Base-by-base conservation (phyloP, 2,888 invertebrate species). In the Reticulitermes lucifugus region DNA sequence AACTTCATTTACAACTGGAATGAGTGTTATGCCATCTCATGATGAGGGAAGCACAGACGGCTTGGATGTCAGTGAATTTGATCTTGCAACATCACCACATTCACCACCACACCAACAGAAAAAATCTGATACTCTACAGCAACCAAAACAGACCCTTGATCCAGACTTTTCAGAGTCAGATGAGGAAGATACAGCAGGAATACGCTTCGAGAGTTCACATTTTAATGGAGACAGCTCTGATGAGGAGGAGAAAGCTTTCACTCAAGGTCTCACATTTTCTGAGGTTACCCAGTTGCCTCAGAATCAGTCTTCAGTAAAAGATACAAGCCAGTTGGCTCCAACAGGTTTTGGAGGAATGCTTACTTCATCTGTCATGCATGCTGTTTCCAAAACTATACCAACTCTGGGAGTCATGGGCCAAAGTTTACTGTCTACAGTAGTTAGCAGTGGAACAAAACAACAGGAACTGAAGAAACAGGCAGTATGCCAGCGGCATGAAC, bases 181-280 rank as follows among this genome's bases (percentile, higher is more conserved):
- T 59, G 89, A 90, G 70, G 90, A 90, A 86, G 91, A 91, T 77
- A 90, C 87, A 90, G 89, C 84, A 86, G 90, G 89, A 65, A 91
- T 91, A 25, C 89, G 89, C 85, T 91, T 91, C 86, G 91, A 91
- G 86, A 89, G 90, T 43, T 88, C 89, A 7, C 91, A 91, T 88
- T 91, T 91, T 87, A 91, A 90, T 86, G 89, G 89, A 29, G 90
- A 91, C 79, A 90, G 89, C 86, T 90, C 91, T 29, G 90, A 90
- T 10, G 89, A 89, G 41, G 91, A 91, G 5, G 91, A 91, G 59
- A 90, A 90, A 84, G 85, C 73, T 77, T 90, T 89, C 84, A 87
- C 88, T 25, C 89, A 89, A 85, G 90, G 90, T 51, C 88, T 90
- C 84, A 87, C 87, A n/a, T 90, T 90, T 86, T 86, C 89, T 10